A percentile compares a stretch with the other conserved stretches of the same genome.
Conservation (phyloP, 2,797 vertebrate genomes). For the Avahi laniger region DNA sequence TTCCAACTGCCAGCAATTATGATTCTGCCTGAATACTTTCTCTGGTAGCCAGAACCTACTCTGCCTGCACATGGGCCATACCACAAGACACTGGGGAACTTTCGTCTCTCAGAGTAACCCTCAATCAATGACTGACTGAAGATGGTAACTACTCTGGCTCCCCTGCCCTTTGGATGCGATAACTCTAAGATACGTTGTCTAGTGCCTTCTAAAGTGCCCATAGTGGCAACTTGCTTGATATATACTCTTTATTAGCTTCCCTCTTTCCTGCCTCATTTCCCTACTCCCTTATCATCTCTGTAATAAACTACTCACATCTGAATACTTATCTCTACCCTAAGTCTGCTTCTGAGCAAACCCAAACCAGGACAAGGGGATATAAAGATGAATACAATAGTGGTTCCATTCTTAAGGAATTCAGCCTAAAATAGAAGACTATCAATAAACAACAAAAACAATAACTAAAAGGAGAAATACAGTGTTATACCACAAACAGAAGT, state of each 20-base stretch:
- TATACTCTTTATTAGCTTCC: not conserved
- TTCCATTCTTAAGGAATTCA: not conserved
- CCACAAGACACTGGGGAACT: not conserved
- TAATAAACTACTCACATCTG: slow-evolving; percentile 1
- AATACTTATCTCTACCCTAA: not conserved
- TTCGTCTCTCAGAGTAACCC: not conserved
- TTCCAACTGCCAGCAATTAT: not conserved
- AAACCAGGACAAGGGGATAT: not conserved
- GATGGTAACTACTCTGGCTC: not conserved
- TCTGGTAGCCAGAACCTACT: not conserved
- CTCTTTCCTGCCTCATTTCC: not conserved
- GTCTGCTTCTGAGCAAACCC: not conserved
- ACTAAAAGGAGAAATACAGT: not conserved
- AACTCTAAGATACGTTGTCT: not conserved
- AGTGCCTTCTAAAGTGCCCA: not conserved
- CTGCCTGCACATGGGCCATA: not conserved
- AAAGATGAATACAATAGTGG: not conserved
- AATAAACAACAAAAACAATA: slow-evolving; percentile 15
- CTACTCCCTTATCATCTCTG: not conserved
- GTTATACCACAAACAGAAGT: not conserved
- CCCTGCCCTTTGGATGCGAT: not conserved
- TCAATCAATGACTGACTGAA: not conserved
- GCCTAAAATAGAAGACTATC: not conserved
- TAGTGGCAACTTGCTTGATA: not conserved
- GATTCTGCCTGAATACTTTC: not conserved